Evolutionary conservation across 2,797 vertebrate species (phyloP).

Genomic region (Sebastes umbrosus): DNA sequence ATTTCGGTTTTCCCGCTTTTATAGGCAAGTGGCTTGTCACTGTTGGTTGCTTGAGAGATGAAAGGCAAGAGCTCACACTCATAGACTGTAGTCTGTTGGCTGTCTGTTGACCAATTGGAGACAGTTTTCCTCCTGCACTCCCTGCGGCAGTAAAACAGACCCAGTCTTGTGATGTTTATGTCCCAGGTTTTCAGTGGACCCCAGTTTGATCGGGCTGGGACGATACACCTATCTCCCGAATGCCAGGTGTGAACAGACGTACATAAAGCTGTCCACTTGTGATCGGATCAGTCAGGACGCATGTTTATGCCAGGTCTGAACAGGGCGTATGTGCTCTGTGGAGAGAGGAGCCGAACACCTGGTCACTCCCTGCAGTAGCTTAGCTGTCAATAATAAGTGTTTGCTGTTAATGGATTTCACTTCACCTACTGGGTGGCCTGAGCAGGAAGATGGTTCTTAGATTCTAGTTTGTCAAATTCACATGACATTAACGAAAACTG

Average conservation of each 20-base stretch:
- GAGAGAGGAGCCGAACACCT: conserved; percentile 17
- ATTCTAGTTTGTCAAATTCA: background rate
- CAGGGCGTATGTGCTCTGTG: background rate
- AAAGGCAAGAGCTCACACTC: background rate
- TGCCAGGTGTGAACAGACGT: too few species aligned
- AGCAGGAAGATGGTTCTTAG: background rate
- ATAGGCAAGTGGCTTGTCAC: background rate
- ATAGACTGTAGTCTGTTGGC: background rate
- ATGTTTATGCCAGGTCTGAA: too few species aligned
- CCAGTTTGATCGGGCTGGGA: too few species aligned
- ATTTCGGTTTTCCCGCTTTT: background rate
- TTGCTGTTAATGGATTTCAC: background rate
- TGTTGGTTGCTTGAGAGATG: background rate
- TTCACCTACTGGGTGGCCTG: background rate
- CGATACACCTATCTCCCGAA: too few species aligned
- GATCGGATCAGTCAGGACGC: too few species aligned
- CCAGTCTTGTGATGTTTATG: background rate
- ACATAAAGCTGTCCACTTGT: too few species aligned
- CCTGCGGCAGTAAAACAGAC: background rate
- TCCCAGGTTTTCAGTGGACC: background rate
- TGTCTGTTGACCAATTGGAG: background rate
- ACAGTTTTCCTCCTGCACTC: background rate
- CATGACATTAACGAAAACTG: background rate
- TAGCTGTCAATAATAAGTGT: background rate
- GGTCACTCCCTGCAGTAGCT: conserved; percentile 3